Base-by-base conservation (phyloP, 2,888 invertebrate genomes). In the Lasius fuliginosus region DNA sequence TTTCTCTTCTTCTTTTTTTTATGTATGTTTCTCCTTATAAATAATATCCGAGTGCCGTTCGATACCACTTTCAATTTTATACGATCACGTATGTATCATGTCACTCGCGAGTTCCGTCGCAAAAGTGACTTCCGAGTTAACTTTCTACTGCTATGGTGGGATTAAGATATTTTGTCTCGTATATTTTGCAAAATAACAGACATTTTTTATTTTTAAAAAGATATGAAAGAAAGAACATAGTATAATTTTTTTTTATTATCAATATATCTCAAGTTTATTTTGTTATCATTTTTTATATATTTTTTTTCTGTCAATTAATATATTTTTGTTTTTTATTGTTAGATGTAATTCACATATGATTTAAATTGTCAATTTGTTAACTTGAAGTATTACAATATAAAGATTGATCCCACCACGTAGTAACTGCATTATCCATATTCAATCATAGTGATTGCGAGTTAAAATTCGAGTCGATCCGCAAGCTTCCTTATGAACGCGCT, bases 21-120 rank as follows among this genome's bases (percentile, higher is more conserved):
- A 60, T 12, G 60, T 60, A 74, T 23, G 23, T 71, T 74, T 60
- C 15, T 65, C 9, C 60, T 79, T 67, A 67, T 56, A 77, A 6
- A 33, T 69, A 68, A 69, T 56, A 69, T 1, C 18, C 60, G 71
- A 81, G 33, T 81, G 33, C 12, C 60, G 60, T 71, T 81, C 46
- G 58, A 79, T 60, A 53, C 3, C 62, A 62, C 27, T 82, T 62
- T 58, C 40, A 71, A 58, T 81, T 83, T 82, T 77, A 33, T 85
- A 69, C 67, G 67, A 85, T 53, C 65, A 83, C 49, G 30, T 60
- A 11, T 40, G n/a, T 36, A 62, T 64, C 77, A 11, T 40, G 83
- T 58, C 56, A 73, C 65, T 85, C 42, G 82, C 40, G 49, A 49
- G 49, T 62, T 58, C 30, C 75, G 36, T 87, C 69, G 18, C 9